These are phyloP conservation scores for Morpho helenor DNA, from an alignment of 2,888 invertebrate species.

Conservation along the genomic window DNA sequence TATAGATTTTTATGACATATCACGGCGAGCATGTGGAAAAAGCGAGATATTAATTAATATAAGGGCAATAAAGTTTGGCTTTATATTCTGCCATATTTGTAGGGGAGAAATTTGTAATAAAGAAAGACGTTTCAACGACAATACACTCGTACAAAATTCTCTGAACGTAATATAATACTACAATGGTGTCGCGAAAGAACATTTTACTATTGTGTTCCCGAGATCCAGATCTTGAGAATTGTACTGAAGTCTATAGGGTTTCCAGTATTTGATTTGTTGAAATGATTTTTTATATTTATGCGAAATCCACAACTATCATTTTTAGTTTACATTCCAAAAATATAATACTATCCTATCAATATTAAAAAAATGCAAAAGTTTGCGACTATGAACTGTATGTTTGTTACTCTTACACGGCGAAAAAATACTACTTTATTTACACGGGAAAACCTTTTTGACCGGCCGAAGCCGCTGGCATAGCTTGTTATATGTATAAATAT, in stretches of 20 bases:
- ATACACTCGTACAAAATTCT: conserved; percentile 32
- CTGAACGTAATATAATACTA: conserved; percentile 24
- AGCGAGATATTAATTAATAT: conserved; percentile 53
- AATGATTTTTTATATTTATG: not conserved
- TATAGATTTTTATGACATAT: conserved; percentile 27
- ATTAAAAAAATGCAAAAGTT: too few species aligned
- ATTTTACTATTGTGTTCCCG: not conserved
- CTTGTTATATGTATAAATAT: too few species aligned
- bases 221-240: not conserved
- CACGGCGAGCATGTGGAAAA: conserved; percentile 23
- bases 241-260: not conserved
- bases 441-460: too few species aligned
- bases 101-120: conserved; percentile 57
- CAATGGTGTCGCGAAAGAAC: conserved; percentile 25
- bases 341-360: too few species aligned
- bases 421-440: too few species aligned
- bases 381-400: too few species aligned
- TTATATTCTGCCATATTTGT: conserved; percentile 46
- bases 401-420: too few species aligned
- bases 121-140: conserved; percentile 41
- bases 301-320: too few species aligned
- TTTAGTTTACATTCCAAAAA: too few species aligned
- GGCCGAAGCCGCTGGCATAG: too few species aligned
- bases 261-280: conserved; percentile 1
- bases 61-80: conserved; percentile 52